Base-by-base conservation (phyloP, 2,888 invertebrate species). In the Tenthredo scrophulariae region DNA sequence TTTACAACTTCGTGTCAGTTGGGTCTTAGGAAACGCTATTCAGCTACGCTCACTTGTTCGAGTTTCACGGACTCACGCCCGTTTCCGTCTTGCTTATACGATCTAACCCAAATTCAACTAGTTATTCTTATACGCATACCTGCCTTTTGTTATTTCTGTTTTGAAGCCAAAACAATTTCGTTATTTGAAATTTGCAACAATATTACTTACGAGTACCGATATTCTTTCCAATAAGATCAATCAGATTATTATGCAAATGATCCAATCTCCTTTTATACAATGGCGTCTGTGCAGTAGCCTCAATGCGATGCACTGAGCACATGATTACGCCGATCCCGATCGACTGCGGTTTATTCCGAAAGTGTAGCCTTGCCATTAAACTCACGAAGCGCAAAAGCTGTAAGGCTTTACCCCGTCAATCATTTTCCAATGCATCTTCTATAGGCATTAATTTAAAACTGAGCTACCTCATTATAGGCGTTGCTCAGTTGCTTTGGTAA, bases 41-140 rank as follows among this genome's bases (percentile, higher is more conserved):
- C 46, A 33, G 67, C 67, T 46, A 18, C 67, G 83, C 83, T 46
- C 70, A 83, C 67, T 83, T 83, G 83, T 83, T 29, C 83, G 18
- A 67, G 15, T 65, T 82, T 82, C 65, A 65, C 40, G 62, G 9
- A 82, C 15, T 43, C 65, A 82, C 65, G 54, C 33, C 18, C n/a
- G 43, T 62, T 80, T 80, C 65, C 80, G 80, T 26, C 33, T 62
- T 6, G 58, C 58, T 62, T 80, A 26, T 62, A 18, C 46, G 50
- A 67, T 46, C 22, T 70, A 83, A 67, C 67, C 83, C 50, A 70
- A 83, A 67, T 70, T 83, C 46, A 29, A 83, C 13, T 50, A 43
- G 83, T 67, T 62, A 62, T 62, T 80, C 22, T 62, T 58, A 6
- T 74, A 46, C 67, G 5, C 9, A 26, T 13, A 9, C 7, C 37